Evolutionary conservation across 1,140 invertebrate genomes (phyloP).

Genomic region (Zaprionus lachaisei): DNA sequence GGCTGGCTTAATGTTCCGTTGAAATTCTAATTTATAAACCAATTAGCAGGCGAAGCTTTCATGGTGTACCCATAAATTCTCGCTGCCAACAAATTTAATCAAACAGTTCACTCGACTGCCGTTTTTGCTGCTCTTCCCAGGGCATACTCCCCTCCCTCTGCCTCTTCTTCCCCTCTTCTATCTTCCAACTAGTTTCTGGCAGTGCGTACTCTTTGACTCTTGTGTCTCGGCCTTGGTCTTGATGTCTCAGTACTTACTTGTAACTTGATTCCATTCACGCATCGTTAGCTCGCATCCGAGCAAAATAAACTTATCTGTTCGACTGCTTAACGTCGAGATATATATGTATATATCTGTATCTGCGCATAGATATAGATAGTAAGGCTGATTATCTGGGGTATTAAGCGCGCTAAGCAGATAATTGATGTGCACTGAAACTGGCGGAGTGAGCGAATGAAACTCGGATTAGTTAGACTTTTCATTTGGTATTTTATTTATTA

Average conservation of each 20-base stretch:
- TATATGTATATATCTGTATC: not conserved
- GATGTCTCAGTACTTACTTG: conserved; percentile 18
- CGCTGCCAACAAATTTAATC: conserved; percentile 62
- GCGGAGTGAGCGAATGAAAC: not conserved
- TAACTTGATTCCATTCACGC: conserved; percentile 54
- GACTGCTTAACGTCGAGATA: conserved; percentile 28
- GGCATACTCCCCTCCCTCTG: not conserved
- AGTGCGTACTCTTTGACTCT: conserved; percentile 27
- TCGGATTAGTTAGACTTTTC: conserved; percentile 12
- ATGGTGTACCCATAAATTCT: conserved; percentile 56
- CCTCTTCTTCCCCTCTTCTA: not conserved
- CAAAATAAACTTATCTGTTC: conserved; percentile 36
- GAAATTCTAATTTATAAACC: conserved; percentile 71
- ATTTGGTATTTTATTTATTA: conserved; percentile 55
- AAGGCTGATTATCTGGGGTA: conserved; percentile 34
- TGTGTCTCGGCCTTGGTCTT: conserved; percentile 1
- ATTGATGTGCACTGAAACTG: not conserved
- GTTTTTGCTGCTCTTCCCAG: not conserved
- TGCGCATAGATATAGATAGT: conserved; percentile 4
- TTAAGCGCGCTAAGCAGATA: conserved; percentile 17
- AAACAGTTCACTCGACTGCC: conserved; percentile 45
- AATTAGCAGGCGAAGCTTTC: conserved; percentile 63
- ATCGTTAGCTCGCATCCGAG: conserved; percentile 57
- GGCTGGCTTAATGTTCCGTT: conserved; percentile 65
- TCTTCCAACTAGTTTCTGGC: conserved; percentile 2